phyloP scores from a whole-genome alignment of 2,113 vertebrate species.

The Catharus minimus region DNA sequence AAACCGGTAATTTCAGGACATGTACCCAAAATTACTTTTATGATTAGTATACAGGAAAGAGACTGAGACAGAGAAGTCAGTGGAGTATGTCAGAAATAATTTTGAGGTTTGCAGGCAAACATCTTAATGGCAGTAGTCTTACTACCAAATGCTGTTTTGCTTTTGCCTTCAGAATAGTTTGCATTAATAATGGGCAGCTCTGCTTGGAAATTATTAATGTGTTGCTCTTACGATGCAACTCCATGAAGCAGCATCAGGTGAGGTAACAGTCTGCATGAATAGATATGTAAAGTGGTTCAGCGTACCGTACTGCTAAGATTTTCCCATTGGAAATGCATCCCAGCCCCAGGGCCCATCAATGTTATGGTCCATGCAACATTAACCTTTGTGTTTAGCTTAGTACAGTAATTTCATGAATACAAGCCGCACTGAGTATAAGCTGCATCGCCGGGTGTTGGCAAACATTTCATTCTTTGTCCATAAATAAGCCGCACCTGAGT shows the following conservation, averaged over 20 bases:
- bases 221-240: neutral
- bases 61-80: neutral
- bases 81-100: slow-evolving; percentile 11
- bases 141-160: slow-evolving; percentile 53
- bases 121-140: neutral
- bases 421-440: no score
- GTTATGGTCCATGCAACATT: neutral
- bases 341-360: neutral
- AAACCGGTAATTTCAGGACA: slow-evolving; percentile 28
- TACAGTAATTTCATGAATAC: no score
- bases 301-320: neutral
- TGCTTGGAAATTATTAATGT: slow-evolving; percentile 2
- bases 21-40: slow-evolving; percentile 34
- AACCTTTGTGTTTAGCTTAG: neutral
- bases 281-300: neutral
- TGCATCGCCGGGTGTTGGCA: no score
- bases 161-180: slow-evolving; percentile 39
- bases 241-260: accelerated
- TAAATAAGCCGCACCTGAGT: no score
- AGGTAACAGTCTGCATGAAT: neutral
- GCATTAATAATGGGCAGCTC: slow-evolving; percentile 52
- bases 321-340: neutral
- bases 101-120: slow-evolving; percentile 43
- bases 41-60: slow-evolving; percentile 43
- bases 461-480: no score